phyloP scores from a whole-genome alignment of 2,797 vertebrate species.

The Gephyroberyx darwinii region DNA sequence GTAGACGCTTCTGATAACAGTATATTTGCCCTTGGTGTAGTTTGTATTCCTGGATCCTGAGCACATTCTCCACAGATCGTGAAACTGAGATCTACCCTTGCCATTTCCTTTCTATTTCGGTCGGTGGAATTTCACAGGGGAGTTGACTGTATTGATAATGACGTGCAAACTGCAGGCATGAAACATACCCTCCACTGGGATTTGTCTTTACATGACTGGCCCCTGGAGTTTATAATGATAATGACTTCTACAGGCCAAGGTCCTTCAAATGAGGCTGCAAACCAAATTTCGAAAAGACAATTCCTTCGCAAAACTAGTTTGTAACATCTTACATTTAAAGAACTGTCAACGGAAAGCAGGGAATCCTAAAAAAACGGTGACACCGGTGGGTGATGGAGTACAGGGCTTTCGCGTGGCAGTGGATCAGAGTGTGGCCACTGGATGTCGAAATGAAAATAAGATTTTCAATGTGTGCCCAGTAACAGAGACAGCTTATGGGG shows the following conservation, averaged over 20 bases:
- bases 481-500: not conserved
- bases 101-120: constrained; percentile 78
- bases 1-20: constrained; percentile 80
- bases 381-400: constrained; percentile 7
- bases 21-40: constrained; percentile 80
- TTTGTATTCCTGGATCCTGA: constrained; percentile 80
- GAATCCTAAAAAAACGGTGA: too few relatives aligned
- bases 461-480: not conserved
- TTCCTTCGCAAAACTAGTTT: not conserved
- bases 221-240: constrained; percentile 68
- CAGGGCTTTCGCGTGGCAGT: too few relatives aligned
- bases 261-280: constrained; percentile 51
- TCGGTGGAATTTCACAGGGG: constrained; percentile 68
- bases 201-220: constrained; percentile 68
- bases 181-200: constrained; percentile 65
- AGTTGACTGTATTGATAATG: constrained; percentile 78
- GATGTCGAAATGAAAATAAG: too few relatives aligned
- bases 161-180: constrained; percentile 68
- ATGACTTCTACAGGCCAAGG: constrained; percentile 53
- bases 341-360: too few relatives aligned
- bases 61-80: constrained; percentile 79
- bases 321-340: not conserved
- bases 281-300: constrained; percentile 26
- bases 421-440: too few relatives aligned
- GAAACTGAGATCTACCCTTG: constrained; percentile 78